phyloP scores from a whole-genome alignment of 2,113 vertebrate genomes.

The Rhipidura dahli region DNA sequence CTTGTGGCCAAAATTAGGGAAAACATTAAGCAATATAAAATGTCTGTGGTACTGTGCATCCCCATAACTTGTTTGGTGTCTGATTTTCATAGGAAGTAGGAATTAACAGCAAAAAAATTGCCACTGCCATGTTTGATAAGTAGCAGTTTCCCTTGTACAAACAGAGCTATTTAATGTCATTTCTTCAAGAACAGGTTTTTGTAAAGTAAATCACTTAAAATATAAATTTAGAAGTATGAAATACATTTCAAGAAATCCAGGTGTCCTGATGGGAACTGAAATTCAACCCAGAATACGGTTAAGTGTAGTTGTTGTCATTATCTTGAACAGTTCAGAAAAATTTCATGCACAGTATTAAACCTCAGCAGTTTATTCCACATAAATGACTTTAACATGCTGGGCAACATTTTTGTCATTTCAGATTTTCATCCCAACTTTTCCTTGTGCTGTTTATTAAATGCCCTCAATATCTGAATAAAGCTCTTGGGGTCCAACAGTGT shows the following conservation, averaged over 20 bases:
- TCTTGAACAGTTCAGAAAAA: background rate
- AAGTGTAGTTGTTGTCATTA: background rate
- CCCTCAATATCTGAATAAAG: background rate
- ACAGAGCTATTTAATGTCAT: background rate
- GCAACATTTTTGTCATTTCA: background rate
- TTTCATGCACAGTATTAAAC: background rate
- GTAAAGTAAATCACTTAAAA: background rate
- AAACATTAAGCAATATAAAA: too few species aligned
- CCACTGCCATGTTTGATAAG: fast-evolving
- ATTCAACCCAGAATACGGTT: background rate
- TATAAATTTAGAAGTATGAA: background rate
- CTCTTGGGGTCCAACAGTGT: background rate
- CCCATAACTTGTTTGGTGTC: background rate
- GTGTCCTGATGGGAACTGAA: background rate
- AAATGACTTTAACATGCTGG: background rate
- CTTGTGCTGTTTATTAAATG: background rate
- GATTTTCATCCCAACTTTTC: background rate
- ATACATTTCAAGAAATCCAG: background rate
- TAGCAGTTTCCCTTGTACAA: background rate
- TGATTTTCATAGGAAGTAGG: background rate
- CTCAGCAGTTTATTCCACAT: background rate
- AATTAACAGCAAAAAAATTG: background rate
- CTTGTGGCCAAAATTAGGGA: background rate
- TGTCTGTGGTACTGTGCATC: background rate
- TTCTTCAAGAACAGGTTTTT: background rate